Evolutionary conservation across 2,888 invertebrate species (phyloP).

Genomic region (Deroplatys truncata): DNA sequence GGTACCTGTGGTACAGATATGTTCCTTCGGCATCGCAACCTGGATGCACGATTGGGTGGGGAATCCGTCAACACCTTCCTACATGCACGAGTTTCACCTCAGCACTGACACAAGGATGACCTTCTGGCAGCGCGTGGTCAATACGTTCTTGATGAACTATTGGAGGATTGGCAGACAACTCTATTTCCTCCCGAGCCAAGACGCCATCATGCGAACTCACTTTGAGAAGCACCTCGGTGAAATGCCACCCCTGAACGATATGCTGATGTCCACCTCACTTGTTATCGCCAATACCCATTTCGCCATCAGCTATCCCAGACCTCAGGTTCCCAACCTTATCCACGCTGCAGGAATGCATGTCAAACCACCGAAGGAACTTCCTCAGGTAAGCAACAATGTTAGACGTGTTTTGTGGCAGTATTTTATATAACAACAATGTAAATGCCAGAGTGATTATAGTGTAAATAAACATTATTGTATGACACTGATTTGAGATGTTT

Average conservation of each 20-base stretch:
- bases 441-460: too few species aligned
- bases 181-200: conserved; percentile 8
- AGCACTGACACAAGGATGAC: conserved; percentile 48
- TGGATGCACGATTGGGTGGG: conserved; percentile 49
- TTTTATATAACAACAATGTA: too few species aligned
- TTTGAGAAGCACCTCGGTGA: conserved; percentile 4
- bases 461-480: too few species aligned
- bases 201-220: conserved; percentile 11
- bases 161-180: background rate
- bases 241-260: conserved; percentile 28
- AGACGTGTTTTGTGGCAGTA: too few species aligned
- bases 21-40: conserved; percentile 46
- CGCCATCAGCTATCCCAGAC: conserved; percentile 32
- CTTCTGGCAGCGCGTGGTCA: conserved; percentile 46
- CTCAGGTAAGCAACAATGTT: conserved; percentile 6
- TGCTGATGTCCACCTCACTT: conserved; percentile 31
- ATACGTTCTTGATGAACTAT: conserved; percentile 40
- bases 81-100: conserved; percentile 49
- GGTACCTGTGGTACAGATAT: conserved; percentile 40
- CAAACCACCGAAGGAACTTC: conserved; percentile 31
- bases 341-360: conserved; percentile 39
- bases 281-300: conserved; percentile 37
- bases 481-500: too few species aligned
- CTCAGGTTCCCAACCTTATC: conserved; percentile 36
- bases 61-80: conserved; percentile 47